Conservation (phyloP, 2,797 vertebrate species). For the Buceros bicornis region DNA sequence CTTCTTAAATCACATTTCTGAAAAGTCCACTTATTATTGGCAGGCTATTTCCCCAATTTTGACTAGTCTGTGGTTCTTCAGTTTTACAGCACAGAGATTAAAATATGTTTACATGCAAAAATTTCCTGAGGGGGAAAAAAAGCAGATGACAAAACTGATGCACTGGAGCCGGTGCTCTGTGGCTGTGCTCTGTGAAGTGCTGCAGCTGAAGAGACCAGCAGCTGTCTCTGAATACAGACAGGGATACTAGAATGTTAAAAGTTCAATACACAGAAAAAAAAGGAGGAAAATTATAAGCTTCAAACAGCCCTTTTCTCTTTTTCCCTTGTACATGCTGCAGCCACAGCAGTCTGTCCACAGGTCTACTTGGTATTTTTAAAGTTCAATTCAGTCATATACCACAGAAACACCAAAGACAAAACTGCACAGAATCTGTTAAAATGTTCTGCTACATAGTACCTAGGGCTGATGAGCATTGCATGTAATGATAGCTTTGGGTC, state of each 20-base stretch:
- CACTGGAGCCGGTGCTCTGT: rapidly evolving
- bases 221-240: conserved; percentile 33
- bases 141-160: background rate
- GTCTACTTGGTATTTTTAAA: conserved; percentile 14
- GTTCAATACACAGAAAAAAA: conserved; percentile 14
- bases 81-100: background rate
- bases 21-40: background rate
- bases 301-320: background rate
- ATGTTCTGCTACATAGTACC: background rate
- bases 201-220: background rate
- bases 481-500: background rate
- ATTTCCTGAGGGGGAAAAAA: background rate
- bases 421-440: background rate
- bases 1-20: conserved; percentile 17
- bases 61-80: background rate
- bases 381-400: background rate
- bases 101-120: background rate
- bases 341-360: background rate
- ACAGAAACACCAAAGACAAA: conserved; percentile 8
- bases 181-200: background rate
- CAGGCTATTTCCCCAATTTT: conserved; percentile 3
- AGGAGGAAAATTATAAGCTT: conserved; percentile 20
- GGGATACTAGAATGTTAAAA: background rate
- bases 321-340: background rate
- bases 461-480: background rate